phyloP scores from a whole-genome alignment of 2,113 vertebrate species.

The Xenopus laevis region DNA sequence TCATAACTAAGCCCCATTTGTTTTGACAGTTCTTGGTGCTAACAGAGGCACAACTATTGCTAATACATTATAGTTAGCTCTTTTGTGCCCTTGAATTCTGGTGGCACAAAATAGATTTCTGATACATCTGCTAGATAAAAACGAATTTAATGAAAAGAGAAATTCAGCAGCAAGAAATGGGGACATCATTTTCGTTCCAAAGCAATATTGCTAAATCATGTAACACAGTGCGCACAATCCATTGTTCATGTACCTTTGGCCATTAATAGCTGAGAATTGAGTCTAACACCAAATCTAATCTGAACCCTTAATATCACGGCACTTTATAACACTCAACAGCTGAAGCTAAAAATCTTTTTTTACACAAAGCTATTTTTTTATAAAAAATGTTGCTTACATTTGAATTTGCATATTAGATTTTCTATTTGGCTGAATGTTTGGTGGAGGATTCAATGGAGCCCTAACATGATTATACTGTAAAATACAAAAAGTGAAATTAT shows the following conservation, averaged over 20 bases:
- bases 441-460: no score
- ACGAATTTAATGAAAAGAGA: conserved; percentile 23
- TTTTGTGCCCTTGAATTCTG: conserved; percentile 5
- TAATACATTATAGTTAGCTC: conserved; percentile 13
- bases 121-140: conserved; percentile 21
- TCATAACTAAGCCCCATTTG: background rate
- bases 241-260: background rate
- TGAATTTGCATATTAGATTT: no score
- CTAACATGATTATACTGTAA: no score
- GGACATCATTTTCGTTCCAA: background rate
- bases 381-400: no score
- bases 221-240: background rate
- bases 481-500: no score
- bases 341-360: no score
- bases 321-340: no score
- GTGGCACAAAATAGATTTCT: conserved; percentile 25
- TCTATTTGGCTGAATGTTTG: no score
- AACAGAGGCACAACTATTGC: conserved; percentile 2
- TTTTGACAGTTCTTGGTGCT: conserved; percentile 1
- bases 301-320: no score
- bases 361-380: no score
- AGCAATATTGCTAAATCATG: background rate
- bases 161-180: conserved; percentile 21
- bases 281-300: no score
- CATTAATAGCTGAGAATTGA: no score